Evolutionary conservation across 2,113 vertebrate genomes (phyloP).

Genomic region (Chaetodon trifascialis): DNA sequence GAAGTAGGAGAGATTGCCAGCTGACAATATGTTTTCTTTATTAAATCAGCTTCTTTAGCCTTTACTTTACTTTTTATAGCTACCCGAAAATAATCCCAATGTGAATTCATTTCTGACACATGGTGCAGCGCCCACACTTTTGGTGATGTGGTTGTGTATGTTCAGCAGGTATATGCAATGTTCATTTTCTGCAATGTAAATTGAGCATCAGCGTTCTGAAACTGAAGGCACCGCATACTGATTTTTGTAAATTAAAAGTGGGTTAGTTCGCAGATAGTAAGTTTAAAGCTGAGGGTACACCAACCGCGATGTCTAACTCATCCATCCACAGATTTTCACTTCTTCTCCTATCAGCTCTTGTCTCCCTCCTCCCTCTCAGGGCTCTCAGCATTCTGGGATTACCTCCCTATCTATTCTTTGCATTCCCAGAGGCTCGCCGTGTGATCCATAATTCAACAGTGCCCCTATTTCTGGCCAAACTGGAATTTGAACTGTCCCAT

Average conservation of each 20-base stretch:
- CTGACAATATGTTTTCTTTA: constrained; percentile 82
- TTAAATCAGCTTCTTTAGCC: constrained; percentile 71
- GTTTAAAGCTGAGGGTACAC: constrained; percentile 54
- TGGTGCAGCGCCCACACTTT: constrained; percentile 18
- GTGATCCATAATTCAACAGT: constrained; percentile 82
- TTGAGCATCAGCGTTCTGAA: constrained; percentile 27
- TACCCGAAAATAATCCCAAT: constrained; percentile 68
- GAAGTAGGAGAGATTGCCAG: constrained; percentile 82
- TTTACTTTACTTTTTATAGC: constrained; percentile 59
- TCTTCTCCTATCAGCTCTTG: constrained; percentile 63
- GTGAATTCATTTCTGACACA: constrained; percentile 52
- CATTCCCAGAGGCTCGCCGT: constrained; percentile 72
- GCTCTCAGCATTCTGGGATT: constrained; percentile 77
- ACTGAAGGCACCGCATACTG: constrained; percentile 20
- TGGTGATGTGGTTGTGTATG: constrained; percentile 57
- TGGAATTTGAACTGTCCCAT: constrained; percentile 78
- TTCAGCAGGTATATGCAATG: constrained; percentile 58
- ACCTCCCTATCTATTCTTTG: constrained; percentile 78
- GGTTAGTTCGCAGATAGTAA: constrained; percentile 30
- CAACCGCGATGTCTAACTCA: constrained; percentile 59
- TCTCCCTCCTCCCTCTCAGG: constrained; percentile 54
- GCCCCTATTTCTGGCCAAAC: constrained; percentile 75
- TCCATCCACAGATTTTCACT: constrained; percentile 53
- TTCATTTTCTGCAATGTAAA: constrained; percentile 28
- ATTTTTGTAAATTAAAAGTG: constrained; percentile 25